These are phyloP conservation scores for Gyps fulvus DNA, from an alignment of 2,113 vertebrate genomes.

Conservation along the genomic window DNA sequence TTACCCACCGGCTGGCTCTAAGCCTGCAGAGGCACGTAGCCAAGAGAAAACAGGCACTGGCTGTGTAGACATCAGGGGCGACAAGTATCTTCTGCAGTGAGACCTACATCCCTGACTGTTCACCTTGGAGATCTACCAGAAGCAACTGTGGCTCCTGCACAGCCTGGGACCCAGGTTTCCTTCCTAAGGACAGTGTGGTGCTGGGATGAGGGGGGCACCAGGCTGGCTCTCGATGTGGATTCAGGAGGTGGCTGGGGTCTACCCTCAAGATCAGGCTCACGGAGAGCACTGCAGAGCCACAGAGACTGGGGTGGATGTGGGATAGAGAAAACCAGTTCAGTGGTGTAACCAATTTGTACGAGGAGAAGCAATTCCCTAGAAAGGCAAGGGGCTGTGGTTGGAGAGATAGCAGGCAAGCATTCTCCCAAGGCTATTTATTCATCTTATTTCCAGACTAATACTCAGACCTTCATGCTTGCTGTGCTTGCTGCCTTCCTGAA, in stretches of 20 bases:
- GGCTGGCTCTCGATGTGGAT: not conserved
- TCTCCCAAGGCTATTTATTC: conserved; percentile 26
- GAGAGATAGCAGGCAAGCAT: not conserved
- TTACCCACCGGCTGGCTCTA: not conserved
- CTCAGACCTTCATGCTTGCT: not conserved
- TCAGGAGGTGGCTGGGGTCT: not conserved
- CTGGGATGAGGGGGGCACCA: not conserved
- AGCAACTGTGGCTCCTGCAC: not conserved
- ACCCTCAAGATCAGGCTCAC: not conserved
- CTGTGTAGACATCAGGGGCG: not conserved
- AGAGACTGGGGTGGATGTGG: not conserved
- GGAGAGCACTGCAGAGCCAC: not conserved
- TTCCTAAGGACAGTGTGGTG: not conserved
- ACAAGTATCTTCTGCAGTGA: not conserved
- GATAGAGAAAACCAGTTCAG: not conserved
- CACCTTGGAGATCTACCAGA: not conserved
- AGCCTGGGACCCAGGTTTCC: not conserved
- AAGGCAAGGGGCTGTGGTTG: not conserved
- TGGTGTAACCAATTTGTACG: not conserved
- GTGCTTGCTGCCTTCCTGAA: not conserved
- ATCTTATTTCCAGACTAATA: conserved; percentile 21
- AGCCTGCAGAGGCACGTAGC: not conserved
- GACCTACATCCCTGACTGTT: not conserved
- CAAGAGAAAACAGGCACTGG: not conserved
- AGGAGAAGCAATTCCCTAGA: not conserved